Conservation (phyloP, 2,113 vertebrate genomes). For the Oryzias celebensis region DNA sequence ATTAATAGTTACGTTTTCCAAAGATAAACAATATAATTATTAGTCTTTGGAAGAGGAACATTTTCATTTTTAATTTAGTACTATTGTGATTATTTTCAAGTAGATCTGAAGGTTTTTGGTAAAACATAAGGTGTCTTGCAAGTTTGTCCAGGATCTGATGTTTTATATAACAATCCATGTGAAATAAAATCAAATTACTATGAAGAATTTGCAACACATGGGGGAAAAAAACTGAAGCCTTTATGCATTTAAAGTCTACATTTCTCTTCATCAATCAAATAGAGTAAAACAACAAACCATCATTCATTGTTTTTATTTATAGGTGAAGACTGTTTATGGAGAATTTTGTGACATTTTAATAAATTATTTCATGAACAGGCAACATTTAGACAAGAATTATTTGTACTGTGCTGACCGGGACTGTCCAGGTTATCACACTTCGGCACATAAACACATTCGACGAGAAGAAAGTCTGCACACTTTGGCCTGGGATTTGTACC, state of each 20-base stretch:
- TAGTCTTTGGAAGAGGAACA: too few relatives aligned
- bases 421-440: conserved; percentile 1
- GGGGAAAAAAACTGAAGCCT: too few relatives aligned
- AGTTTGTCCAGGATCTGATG: too few relatives aligned
- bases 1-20: too few relatives aligned
- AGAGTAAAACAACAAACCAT: background rate
- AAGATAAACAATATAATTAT: too few relatives aligned
- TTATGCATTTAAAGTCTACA: background rate
- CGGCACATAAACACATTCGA: conserved; percentile 28
- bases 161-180: too few relatives aligned
- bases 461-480: conserved; percentile 21
- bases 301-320: conserved; percentile 53
- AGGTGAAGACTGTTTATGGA: conserved; percentile 40
- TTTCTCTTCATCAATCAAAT: background rate
- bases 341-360: conserved; percentile 34
- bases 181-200: too few relatives aligned
- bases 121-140: too few relatives aligned
- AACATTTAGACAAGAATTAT: conserved; percentile 37
- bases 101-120: too few relatives aligned
- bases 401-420: conserved; percentile 16
- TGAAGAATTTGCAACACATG: too few relatives aligned
- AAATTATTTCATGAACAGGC: conserved; percentile 44
- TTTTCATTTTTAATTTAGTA: too few relatives aligned
- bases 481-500: conserved; percentile 23
- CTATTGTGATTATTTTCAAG: too few relatives aligned